Conservation (phyloP, 2,888 invertebrate genomes). For the Eupithecia abbreviata region DNA sequence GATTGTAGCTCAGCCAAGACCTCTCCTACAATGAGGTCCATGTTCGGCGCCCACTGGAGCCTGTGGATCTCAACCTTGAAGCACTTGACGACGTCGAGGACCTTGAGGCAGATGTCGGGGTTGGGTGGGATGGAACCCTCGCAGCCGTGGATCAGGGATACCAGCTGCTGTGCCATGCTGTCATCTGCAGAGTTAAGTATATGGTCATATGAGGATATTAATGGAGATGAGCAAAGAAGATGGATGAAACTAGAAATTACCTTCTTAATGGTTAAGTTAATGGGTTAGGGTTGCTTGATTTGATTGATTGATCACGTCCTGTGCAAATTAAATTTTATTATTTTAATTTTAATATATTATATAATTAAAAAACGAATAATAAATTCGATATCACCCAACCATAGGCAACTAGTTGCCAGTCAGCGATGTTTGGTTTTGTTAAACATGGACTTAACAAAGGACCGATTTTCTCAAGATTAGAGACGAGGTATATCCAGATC, state of each 20-base stretch:
- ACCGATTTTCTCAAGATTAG: not conserved
- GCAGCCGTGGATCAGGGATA: constrained; percentile 58
- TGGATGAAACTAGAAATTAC: not conserved
- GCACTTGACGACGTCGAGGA: constrained; percentile 58
- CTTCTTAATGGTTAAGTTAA: not conserved
- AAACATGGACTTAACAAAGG: not conserved
- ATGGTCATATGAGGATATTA: not conserved
- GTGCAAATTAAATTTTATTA: no score
- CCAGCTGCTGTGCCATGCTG: constrained; percentile 56
- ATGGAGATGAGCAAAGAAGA: not conserved
- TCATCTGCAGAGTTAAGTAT: constrained; percentile 52
- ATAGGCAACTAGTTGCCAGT: not conserved
- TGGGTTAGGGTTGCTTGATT: not conserved
- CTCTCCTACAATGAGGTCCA: constrained; percentile 58
- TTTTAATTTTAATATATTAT: no score
- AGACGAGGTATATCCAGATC: not conserved
- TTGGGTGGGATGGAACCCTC: constrained; percentile 39
- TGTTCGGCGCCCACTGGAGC: constrained; percentile 61
- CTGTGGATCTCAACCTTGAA: constrained; percentile 65
- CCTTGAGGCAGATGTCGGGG: constrained; percentile 51
- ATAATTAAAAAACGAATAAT: not conserved
- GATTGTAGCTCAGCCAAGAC: constrained; percentile 52
- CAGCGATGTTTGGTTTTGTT: not conserved
- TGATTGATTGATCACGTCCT: not conserved
- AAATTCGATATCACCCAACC: not conserved